These are phyloP conservation scores for Chiloscyllium plagiosum DNA, from an alignment of 2,113 vertebrate genomes.

Conservation along the genomic window DNA sequence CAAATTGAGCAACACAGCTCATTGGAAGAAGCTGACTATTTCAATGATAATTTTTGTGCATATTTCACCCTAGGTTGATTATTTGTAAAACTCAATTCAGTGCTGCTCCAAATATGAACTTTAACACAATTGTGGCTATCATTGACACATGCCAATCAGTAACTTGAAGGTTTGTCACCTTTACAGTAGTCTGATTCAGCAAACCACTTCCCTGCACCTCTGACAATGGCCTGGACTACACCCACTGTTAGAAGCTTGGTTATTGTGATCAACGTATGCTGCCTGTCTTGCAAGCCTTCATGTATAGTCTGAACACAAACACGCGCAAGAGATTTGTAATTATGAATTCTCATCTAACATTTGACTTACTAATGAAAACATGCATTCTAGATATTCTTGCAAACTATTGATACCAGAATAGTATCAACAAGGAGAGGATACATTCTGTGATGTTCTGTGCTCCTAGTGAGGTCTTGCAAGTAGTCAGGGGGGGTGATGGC, in stretches of 20 bases:
- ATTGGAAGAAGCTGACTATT: neutral
- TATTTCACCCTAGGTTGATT: too few species aligned
- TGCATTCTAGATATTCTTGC: neutral
- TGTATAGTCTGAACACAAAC: constrained; percentile 47
- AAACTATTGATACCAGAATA: neutral
- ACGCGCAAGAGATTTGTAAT: neutral
- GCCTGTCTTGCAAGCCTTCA: constrained; percentile 49
- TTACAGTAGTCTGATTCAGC: constrained; percentile 57
- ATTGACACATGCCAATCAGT: constrained; percentile 46
- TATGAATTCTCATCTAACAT: neutral
- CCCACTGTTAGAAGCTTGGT: constrained; percentile 40
- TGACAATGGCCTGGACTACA: constrained; percentile 58
- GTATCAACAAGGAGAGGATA: neutral
- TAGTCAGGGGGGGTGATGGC: neutral
- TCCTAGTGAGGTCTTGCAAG: neutral
- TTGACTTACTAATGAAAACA: neutral
- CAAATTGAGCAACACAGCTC: neutral
- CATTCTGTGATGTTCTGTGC: neutral
- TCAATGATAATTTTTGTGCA: neutral
- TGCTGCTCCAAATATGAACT: neutral
- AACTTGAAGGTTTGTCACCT: constrained; percentile 57
- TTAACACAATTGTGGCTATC: neutral
- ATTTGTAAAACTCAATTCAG: too few species aligned
- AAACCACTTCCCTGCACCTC: constrained; percentile 34
- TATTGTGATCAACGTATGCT: constrained; percentile 41